Evolutionary conservation across 2,797 vertebrate genomes (phyloP).

Genomic region (Rhynchonycteris naso): DNA sequence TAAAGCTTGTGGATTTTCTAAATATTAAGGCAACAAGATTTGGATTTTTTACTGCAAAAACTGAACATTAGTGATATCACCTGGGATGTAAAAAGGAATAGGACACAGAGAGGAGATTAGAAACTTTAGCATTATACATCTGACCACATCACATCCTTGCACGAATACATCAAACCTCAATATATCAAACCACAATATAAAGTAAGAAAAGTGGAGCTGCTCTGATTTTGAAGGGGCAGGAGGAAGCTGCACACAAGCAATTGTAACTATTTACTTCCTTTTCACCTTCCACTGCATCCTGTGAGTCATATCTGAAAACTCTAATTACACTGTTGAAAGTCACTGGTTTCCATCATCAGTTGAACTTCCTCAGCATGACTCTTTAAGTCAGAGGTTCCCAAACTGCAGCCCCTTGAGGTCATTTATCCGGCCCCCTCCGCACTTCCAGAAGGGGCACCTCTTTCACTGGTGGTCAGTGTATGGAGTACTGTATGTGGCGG

Average conservation of each 20-base stretch:
- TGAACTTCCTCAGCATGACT: background rate
- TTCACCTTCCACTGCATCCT: background rate
- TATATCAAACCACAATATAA: constrained; percentile 8
- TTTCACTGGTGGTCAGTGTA: no score
- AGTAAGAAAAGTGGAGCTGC: constrained; percentile 17
- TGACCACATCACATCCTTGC: background rate
- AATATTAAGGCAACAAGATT: constrained; percentile 24
- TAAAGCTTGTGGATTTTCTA: background rate
- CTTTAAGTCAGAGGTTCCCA: constrained; percentile 34
- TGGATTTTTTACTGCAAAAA: background rate
- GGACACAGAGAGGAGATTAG: background rate
- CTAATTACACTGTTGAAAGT: constrained; percentile 32
- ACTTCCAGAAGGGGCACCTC: no score
- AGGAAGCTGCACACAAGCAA: background rate
- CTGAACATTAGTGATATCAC: constrained; percentile 6
- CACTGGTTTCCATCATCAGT: constrained; percentile 5
- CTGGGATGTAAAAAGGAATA: background rate
- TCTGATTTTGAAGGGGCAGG: background rate
- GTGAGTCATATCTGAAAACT: constrained; percentile 44
- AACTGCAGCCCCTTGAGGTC: no score
- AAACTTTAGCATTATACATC: background rate
- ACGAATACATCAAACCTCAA: background rate
- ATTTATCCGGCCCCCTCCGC: no score
- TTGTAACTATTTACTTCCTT: constrained; percentile 25
- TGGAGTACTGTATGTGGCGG: no score